A percentile compares a stretch with the other conserved stretches of the same genome.
Evolutionary conservation across 2,113 vertebrate genomes (phyloP).

Genomic region (Deroptyus accipitrinus): DNA sequence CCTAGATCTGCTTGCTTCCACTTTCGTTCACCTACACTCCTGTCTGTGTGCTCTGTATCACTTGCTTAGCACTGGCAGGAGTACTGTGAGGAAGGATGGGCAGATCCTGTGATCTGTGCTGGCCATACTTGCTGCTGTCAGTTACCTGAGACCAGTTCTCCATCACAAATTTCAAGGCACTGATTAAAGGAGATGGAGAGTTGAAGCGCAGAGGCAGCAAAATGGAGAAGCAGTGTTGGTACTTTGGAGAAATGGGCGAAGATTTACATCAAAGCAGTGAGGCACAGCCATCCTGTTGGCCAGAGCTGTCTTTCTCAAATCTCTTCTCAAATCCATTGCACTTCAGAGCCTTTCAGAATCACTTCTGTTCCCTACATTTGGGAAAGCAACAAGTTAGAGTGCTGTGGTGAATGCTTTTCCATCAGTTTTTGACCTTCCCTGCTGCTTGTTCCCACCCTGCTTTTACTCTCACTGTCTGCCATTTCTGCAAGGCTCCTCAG

Average conservation of each 20-base stretch:
- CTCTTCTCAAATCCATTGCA: not conserved
- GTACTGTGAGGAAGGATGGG: not conserved
- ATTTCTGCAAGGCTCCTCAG: not conserved
- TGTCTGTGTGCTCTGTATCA: not conserved
- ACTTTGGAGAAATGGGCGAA: not conserved
- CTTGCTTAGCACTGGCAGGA: not conserved
- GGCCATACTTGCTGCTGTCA: not conserved
- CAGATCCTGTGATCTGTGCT: not conserved
- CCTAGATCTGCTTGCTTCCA: not conserved
- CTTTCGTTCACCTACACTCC: not conserved
- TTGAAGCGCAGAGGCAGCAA: not conserved
- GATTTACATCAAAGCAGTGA: not conserved
- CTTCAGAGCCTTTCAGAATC: not conserved
- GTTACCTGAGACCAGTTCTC: not conserved
- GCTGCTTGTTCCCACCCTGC: not conserved
- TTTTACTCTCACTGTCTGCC: not conserved
- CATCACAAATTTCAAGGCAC: not conserved
- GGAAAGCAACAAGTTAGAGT: not conserved
- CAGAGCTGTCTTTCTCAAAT: not conserved
- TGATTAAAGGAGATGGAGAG: not conserved
- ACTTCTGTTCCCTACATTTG: not conserved
- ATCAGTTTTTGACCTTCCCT: not conserved
- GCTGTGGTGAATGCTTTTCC: not conserved
- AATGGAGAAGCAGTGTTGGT: not conserved
- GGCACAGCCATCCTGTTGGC: fast-evolving